Percentiles rank a stretch among this genome's conserved stretches.
These are phyloP conservation scores for Kryptolebias marmoratus DNA, from an alignment of 2,113 vertebrate species.

Conservation along the genomic window DNA sequence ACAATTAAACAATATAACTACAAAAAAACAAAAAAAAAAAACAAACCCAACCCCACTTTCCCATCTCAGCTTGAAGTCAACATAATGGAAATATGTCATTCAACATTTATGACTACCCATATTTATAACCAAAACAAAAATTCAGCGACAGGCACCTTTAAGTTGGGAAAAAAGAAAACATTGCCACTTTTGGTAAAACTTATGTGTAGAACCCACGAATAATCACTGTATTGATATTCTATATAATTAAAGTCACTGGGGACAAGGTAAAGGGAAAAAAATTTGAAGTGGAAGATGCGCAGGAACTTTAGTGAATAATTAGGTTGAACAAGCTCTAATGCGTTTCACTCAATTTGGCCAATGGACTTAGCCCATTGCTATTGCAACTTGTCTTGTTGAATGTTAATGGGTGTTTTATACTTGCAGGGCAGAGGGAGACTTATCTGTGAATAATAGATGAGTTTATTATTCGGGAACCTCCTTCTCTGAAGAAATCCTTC, in stretches of 20 bases:
- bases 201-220: too few species aligned
- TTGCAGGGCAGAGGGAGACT: conserved; percentile 33
- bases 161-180: too few species aligned
- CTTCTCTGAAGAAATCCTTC: conserved; percentile 14
- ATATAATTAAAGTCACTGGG: conserved; percentile 71
- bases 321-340: conserved; percentile 72
- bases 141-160: too few species aligned
- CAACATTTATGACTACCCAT: too few species aligned
- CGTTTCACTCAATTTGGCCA: conserved; percentile 75
- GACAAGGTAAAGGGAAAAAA: conserved; percentile 56
- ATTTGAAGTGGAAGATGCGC: conserved; percentile 63
- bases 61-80: too few species aligned
- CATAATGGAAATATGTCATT: too few species aligned
- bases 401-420: conserved; percentile 53
- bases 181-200: too few species aligned
- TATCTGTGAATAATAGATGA: conserved; percentile 67
- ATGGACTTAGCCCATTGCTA: conserved; percentile 68
- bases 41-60: too few species aligned
- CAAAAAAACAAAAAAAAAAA: too few species aligned
- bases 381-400: conserved; percentile 47
- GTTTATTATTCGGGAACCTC: conserved; percentile 25
- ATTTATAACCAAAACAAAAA: too few species aligned
- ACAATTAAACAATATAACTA: too few species aligned
- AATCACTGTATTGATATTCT: conserved; percentile 73
- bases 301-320: conserved; percentile 67